These are phyloP conservation scores for Brachyistius frenatus DNA, from an alignment of 2,113 vertebrate genomes.

Conservation along the genomic window DNA sequence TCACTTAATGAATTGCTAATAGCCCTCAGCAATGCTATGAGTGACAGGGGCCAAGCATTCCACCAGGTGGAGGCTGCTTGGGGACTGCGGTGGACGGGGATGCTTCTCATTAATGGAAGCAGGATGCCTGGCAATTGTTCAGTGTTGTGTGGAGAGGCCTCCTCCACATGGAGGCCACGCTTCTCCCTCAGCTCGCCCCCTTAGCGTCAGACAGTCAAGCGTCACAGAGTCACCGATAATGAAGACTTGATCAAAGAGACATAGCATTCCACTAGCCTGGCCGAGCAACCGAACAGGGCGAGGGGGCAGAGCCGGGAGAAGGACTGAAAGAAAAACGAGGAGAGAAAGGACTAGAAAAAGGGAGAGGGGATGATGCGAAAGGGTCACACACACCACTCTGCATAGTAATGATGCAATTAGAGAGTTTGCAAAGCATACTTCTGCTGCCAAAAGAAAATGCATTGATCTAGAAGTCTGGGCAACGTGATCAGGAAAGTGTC, in stretches of 20 bases:
- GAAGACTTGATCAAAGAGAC: slow-evolving; percentile 79
- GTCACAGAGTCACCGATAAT: slow-evolving; percentile 74
- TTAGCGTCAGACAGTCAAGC: slow-evolving; percentile 55
- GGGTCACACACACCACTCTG: slow-evolving; percentile 46
- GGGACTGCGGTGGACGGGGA: slow-evolving; percentile 65
- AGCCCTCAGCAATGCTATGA: slow-evolving; percentile 74
- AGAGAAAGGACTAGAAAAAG: slow-evolving; percentile 26
- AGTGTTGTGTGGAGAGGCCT: slow-evolving; percentile 73
- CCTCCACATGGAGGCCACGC: slow-evolving; percentile 62
- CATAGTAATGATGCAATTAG: slow-evolving; percentile 61
- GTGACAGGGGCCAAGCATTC: slow-evolving; percentile 79
- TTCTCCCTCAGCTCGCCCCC: slow-evolving; percentile 57
- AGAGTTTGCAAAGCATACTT: slow-evolving; percentile 54
- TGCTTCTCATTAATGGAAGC: slow-evolving; percentile 75
- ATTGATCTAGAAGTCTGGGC: slow-evolving; percentile 35
- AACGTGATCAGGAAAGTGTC: slow-evolving; percentile 11
- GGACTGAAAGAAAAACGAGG: slow-evolving; percentile 53
- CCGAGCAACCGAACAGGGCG: slow-evolving; percentile 68
- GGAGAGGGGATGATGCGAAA: slow-evolving; percentile 1
- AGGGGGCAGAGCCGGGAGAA: slow-evolving; percentile 28
- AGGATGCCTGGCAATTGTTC: slow-evolving; percentile 76
- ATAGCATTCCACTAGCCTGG: slow-evolving; percentile 68
- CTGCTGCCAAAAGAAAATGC: slow-evolving; percentile 29
- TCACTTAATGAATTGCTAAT: slow-evolving; percentile 81
- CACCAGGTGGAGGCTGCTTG: slow-evolving; percentile 68